Base-by-base conservation (phyloP, 2,888 invertebrate genomes). In the Cerastis leucographa region DNA sequence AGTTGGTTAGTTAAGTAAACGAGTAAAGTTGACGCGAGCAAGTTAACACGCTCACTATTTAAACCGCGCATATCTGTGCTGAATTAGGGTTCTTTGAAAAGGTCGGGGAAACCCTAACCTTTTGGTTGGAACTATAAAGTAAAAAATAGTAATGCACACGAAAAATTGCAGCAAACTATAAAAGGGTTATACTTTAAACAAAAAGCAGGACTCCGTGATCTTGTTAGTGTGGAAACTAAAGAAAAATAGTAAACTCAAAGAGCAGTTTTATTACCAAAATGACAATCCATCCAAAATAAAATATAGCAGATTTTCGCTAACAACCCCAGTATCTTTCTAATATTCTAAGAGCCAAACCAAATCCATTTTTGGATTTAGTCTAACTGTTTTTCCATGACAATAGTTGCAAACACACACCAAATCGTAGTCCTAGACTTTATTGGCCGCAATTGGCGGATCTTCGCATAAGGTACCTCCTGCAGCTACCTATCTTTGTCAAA, bases 1-100 rank as follows among this genome's bases (percentile, higher is more conserved):
- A 86, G 77, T 86, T 79, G 74, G 71, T 78, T 86, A 82, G 87
- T 86, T 86, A 86, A 84, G 83, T 74, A 85, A 87, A 85, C 80
- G 85, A 87, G 71, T 74, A 84, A 87, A 84, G 85, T 87, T 84
- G 73, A 78, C 71, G 68, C 68, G n/a, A 73, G 46, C 62, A 68
- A 85, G 75, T 84, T 84, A 84, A 77, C 85, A 73, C 74, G 80
- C 86, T 86, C 44, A 81, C 79, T 65, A 82, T 80, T 85, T 85
- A 80, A 85, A 83, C 80, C 76, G 69, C 76, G 79, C 75, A 86
- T 77, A 84, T 78, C 78, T 84, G 74, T 78, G 68, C 75, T 72
- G 80, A 86, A 86, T 82, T 82, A 86, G 74, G 72, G 86, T 86
- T 80, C 86, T 86, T 80, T 66, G 42, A 44, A 74, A 83, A 79